Evolutionary conservation across 2,797 vertebrate genomes (phyloP).

Genomic region (Myotis daubentonii): DNA sequence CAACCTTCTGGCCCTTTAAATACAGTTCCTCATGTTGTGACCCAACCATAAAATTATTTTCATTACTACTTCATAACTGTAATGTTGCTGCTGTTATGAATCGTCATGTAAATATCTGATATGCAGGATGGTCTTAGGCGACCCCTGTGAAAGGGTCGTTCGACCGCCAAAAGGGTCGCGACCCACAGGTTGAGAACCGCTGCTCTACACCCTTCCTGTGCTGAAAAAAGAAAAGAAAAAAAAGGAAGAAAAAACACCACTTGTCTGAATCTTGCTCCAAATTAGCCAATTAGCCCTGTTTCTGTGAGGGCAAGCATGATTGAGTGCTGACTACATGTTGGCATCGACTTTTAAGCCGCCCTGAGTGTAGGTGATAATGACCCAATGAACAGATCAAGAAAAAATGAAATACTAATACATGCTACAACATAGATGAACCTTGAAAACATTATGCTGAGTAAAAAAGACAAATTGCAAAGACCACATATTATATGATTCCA

Average conservation of each 20-base stretch:
- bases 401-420: neutral
- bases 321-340: neutral
- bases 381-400: neutral
- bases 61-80: too few relatives aligned
- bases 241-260: neutral
- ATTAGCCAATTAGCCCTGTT: neutral
- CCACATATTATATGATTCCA: neutral
- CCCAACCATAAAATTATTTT: too few relatives aligned
- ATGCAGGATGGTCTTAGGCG: too few relatives aligned
- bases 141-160: too few relatives aligned
- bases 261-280: neutral
- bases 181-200: too few relatives aligned
- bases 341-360: neutral
- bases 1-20: too few relatives aligned
- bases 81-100: too few relatives aligned
- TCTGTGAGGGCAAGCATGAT: neutral
- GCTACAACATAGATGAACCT: neutral
- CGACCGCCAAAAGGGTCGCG: too few relatives aligned
- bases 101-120: too few relatives aligned
- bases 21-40: too few relatives aligned
- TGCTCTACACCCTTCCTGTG: accelerated
- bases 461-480: neutral
- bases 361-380: neutral
- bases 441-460: constrained; percentile 9
- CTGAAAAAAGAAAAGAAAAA: neutral